Base-by-base conservation (phyloP, 2,888 invertebrate species). In the Drosophila nr. fundita region DNA sequence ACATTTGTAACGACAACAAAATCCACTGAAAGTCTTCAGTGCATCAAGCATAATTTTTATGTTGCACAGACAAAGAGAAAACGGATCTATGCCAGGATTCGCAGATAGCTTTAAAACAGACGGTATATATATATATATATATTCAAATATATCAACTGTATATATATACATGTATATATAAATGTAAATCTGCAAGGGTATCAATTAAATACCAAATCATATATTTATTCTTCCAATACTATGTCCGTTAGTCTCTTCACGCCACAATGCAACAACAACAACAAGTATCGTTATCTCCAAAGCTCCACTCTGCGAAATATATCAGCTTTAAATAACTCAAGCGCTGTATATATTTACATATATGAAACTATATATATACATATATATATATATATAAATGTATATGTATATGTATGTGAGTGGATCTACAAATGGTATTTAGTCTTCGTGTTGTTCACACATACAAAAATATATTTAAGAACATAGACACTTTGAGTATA, bases 401-500 rank as follows among this genome's bases (percentile, higher is more conserved):
- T 40, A 6, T 42, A n/a, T 11, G 2, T n/a, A 5, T 42, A 5
- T n/a, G 2, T 2, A 5, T 21, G 13, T 42, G 42, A 21, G 42
- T 21, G n/a, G n/a, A n/a, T n/a, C n/a, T 40, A 42, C 11, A 11
- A 42, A 42, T 42, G 45, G 21, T 45, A 45, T 45, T 45, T 45
- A 13, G 45, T 45, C 45, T 45, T 45, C 45, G 21, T 45, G 45
- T 72, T 76, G 54, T 76, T 67, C 64, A 64, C 59, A 64, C 45
- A 53, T 45, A 50, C 27, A 59, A 13, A 45, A 27, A 55, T 45
- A 52, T 27, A 49, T 45, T 48, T 6, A 42, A 38, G 38, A 50
- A 54, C 34, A 49, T 27, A 53, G 27, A 53, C 45, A 34, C n/a
- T 18, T 24, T 18, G 18, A 54, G 34, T 50, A 57, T n/a, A 49